These are phyloP conservation scores for Tenebrio molitor DNA, from an alignment of 1,140 invertebrate species.

Conservation along the genomic window DNA sequence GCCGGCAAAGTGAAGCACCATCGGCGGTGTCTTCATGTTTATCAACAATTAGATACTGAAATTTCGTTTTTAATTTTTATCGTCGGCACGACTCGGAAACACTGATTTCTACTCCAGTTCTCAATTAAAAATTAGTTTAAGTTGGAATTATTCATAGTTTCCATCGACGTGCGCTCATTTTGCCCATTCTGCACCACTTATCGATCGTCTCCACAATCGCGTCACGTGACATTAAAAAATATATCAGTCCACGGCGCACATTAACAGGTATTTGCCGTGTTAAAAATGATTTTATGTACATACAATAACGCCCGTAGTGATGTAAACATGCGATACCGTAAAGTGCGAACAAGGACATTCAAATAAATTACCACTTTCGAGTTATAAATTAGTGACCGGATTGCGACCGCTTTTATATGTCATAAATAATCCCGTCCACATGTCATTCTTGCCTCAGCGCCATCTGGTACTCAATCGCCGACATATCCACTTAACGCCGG, in stretches of 20 bases:
- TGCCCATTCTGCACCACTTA: too few species aligned
- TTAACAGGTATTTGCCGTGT: constrained; percentile 45
- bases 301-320: constrained; percentile 46
- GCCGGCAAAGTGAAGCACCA: neutral
- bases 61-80: too few species aligned
- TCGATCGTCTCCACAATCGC: too few species aligned
- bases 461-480: neutral
- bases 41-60: too few species aligned
- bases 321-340: constrained; percentile 51
- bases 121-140: too few species aligned
- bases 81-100: too few species aligned
- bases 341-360: constrained; percentile 53
- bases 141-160: too few species aligned
- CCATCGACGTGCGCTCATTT: too few species aligned
- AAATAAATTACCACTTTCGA: constrained; percentile 52
- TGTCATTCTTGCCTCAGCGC: neutral
- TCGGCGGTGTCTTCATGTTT: neutral
- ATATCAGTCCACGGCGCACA: constrained; percentile 29
- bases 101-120: too few species aligned
- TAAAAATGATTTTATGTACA: constrained; percentile 47
- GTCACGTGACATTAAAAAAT: constrained; percentile 34
- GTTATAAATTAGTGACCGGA: constrained; percentile 48
- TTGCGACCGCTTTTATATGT: constrained; percentile 45
- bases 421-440: constrained; percentile 36
- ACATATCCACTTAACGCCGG: neutral